A percentile compares a stretch with the other conserved stretches of the same genome.
These are phyloP conservation scores for Camelus dromedarius DNA, from an alignment of 2,113 vertebrate genomes.

Conservation along the genomic window DNA sequence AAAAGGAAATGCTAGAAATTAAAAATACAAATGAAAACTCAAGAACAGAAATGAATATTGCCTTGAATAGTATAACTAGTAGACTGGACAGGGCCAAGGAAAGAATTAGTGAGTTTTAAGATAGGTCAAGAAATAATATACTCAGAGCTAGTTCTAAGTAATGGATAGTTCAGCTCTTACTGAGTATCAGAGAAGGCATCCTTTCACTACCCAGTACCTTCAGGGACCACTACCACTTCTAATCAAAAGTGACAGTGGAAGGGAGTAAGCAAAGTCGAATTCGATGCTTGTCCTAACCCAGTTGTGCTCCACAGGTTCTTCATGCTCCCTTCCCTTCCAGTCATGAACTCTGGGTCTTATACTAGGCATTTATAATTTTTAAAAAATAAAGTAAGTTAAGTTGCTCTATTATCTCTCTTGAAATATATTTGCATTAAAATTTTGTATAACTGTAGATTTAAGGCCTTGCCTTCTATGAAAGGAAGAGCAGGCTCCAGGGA, in stretches of 20 bases:
- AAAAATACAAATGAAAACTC: background rate
- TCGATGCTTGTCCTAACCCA: background rate
- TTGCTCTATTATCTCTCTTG: background rate
- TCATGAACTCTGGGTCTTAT: background rate
- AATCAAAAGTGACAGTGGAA: background rate
- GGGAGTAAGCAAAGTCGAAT: background rate
- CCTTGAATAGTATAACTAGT: background rate
- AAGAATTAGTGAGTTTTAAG: background rate
- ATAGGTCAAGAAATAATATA: background rate
- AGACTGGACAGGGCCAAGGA: background rate
- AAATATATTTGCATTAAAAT: background rate
- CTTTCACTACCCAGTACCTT: background rate
- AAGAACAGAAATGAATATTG: background rate
- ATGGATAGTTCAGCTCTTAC: background rate
- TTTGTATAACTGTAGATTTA: background rate
- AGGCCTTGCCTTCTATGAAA: background rate
- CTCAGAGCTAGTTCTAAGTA: background rate
- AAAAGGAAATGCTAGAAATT: background rate
- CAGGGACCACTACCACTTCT: background rate
- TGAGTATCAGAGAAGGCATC: background rate
- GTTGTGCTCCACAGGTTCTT: background rate
- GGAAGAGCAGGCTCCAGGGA: background rate
- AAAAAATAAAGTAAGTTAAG: background rate
- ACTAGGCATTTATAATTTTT: background rate
- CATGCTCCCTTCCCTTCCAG: background rate